Percentiles rank a stretch among this genome's conserved stretches.
phyloP scores from a whole-genome alignment of 1,140 invertebrate species.

The Solen grandis region DNA sequence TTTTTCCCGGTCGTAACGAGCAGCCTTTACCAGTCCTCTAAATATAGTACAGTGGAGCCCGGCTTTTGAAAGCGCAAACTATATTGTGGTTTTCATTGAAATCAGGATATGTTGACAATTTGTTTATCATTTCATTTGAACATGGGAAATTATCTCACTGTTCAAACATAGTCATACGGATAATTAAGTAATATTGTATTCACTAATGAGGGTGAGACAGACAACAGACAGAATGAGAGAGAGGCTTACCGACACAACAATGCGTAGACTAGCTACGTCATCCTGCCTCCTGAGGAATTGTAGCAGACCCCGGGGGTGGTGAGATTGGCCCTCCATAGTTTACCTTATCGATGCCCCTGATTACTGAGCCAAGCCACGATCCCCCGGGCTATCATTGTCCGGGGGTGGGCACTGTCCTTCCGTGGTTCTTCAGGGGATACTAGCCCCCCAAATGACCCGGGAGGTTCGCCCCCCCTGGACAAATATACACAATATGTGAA shows the following conservation, averaged over 20 bases:
- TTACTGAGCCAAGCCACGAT: slow-evolving; percentile 56
- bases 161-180: too few relatives aligned
- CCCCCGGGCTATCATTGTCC: slow-evolving; percentile 29
- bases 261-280: slow-evolving; percentile 56
- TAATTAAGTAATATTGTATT: too few relatives aligned
- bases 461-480: neutral
- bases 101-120: too few relatives aligned
- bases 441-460: neutral
- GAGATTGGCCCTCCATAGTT: neutral
- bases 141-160: too few relatives aligned
- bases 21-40: slow-evolving; percentile 55
- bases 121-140: too few relatives aligned
- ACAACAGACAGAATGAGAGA: too few relatives aligned
- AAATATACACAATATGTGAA: neutral
- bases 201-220: too few relatives aligned
- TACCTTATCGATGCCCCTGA: slow-evolving; percentile 41
- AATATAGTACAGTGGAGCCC: slow-evolving; percentile 53
- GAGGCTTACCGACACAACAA: slow-evolving; percentile 58
- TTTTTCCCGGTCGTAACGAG: slow-evolving; percentile 55
- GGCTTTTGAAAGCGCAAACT: slow-evolving; percentile 33
- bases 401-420: neutral
- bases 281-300: slow-evolving; percentile 41
- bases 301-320: slow-evolving; percentile 56
- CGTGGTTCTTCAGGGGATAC: neutral
- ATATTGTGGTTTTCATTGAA: too few relatives aligned